Base-by-base conservation (phyloP, 2,113 vertebrate species). In the Blennius ocellaris region DNA sequence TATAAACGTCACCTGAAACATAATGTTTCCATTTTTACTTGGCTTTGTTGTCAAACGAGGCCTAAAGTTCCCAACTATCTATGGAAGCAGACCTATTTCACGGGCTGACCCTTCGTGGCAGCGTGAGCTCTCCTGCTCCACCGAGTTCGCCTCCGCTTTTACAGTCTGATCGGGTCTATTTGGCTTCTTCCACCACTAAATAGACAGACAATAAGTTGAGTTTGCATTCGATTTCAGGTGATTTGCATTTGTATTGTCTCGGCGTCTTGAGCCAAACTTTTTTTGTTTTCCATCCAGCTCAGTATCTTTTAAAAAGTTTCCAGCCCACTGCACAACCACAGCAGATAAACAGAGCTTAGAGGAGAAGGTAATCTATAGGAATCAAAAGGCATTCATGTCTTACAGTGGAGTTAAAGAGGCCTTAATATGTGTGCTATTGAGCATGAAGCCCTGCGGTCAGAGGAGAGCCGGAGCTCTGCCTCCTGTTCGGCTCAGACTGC, bases 401-500 rank as follows among this genome's bases (percentile, higher is more conserved):
- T 10, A 49, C 12, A 21, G 53, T 11, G 49, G 63, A 59, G 58
- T 30, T 54, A 45, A 66, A 78, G 37, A 76, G 60, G 59, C 59
- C 59, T 69, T 61, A 65, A 73, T 76, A 51, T 66, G 56, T 63
- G 55, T 45, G 52, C 39, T 44, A 59, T 49, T 64, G 74, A 73
- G 77, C 77, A 44, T 64, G 78, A 76, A 73, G 74, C 52, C 64
- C 38, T 68, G 56, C 47, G 68, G 76, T 77, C 53, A 70, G 2
- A 71, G 16, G 39, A 62, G 73, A 63, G 39, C 41, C 59, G 48
- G 44, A 37, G 51, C 71, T 54, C 56, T 66, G 63, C 57, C 51
- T 48, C 40, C 21, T 10, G 69, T 63, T 76, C 45, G 54, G 30
- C 8, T 52, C 65, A 41, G 41, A 73, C 70, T 76, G 72, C 63